phyloP scores from a whole-genome alignment of 1,140 invertebrate genomes.

The Spodoptera frugiperda region DNA sequence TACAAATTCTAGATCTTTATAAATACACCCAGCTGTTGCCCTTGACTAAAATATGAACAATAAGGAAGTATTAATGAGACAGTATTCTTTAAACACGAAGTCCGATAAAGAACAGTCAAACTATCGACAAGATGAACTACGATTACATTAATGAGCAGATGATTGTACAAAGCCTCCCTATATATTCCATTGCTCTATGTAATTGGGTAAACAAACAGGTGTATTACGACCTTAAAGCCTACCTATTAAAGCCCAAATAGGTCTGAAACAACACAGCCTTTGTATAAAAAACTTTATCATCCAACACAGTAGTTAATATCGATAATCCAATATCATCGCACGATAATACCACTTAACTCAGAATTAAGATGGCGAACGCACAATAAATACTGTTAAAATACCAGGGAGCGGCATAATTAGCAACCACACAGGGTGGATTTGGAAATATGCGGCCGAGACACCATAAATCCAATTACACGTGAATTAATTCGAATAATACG shows the following conservation, averaged over 20 bases:
- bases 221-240: conserved; percentile 1
- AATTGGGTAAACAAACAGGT: conserved; percentile 18
- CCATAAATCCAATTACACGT: conserved; percentile 80
- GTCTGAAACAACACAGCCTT: not conserved
- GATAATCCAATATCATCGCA: conserved; percentile 52
- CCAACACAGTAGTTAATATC: conserved; percentile 35
- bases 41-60: conserved; percentile 13
- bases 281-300: conserved; percentile 7
- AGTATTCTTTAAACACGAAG: conserved; percentile 1
- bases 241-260: conserved; percentile 4
- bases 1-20: not conserved
- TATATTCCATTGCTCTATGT: not conserved
- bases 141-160: conserved; percentile 33
- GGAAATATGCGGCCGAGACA: conserved; percentile 58
- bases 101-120: conserved; percentile 6
- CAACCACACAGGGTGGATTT: conserved; percentile 65
- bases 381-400: conserved; percentile 77
- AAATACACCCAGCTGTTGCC: not conserved
- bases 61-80: not conserved
- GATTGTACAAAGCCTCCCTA: conserved; percentile 6
- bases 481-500: conserved; percentile 77
- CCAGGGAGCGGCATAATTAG: conserved; percentile 70
- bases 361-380: conserved; percentile 39
- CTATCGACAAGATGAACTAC: conserved; percentile 16
- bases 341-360: conserved; percentile 55